Conservation (phyloP, 2,113 vertebrate genomes). For the Tragelaphus strepsiceros region DNA sequence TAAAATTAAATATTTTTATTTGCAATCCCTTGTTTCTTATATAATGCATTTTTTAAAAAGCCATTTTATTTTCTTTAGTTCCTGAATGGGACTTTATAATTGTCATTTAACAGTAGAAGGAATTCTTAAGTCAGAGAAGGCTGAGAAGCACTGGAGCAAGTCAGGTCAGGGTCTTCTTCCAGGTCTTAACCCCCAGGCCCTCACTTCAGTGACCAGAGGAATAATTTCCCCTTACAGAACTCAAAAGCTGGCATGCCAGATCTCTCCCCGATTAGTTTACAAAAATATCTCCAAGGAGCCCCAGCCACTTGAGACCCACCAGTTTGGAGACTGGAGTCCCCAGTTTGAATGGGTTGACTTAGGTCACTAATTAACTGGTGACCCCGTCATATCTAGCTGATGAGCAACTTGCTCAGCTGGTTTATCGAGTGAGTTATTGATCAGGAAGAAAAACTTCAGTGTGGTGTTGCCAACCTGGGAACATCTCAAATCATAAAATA, state of each 20-base stretch:
- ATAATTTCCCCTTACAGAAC: background rate
- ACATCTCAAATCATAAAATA: constrained; percentile 15
- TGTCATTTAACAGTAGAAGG: background rate
- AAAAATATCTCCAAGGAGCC: background rate
- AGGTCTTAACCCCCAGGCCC: background rate
- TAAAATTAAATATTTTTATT: background rate
- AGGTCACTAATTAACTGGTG: background rate
- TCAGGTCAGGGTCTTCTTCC: background rate
- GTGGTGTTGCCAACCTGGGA: constrained; percentile 18
- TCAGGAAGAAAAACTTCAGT: constrained; percentile 5
- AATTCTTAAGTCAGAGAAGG: background rate
- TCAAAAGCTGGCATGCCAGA: background rate
- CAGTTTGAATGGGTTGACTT: background rate
- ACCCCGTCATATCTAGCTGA: background rate
- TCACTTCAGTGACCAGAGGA: background rate
- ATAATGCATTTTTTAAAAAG: background rate
- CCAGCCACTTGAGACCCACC: background rate
- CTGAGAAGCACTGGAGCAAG: too few species aligned
- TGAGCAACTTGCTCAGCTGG: background rate
- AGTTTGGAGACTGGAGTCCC: background rate
- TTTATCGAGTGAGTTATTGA: constrained; percentile 8
- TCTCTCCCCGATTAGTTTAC: background rate
- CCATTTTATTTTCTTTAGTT: background rate
- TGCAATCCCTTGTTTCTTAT: background rate
- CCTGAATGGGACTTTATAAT: background rate